A percentile compares a stretch with the other conserved stretches of the same genome.
Conservation (phyloP, 1,140 invertebrate species). For the Sweltsa coloradensis region DNA sequence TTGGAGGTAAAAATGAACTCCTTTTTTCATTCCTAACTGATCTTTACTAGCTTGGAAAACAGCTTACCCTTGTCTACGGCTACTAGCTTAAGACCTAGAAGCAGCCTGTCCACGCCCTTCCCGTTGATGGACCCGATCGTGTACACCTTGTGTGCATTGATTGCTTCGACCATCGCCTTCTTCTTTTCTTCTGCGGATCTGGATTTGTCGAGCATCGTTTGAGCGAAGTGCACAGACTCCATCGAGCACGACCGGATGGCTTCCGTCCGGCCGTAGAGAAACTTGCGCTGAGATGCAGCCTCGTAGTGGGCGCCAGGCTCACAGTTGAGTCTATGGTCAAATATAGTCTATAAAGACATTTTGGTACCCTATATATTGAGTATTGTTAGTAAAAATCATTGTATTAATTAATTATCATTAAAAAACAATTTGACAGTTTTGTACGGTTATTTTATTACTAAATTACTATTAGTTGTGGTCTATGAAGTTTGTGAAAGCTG, state of each 20-base stretch:
- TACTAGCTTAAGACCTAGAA: conserved; percentile 72
- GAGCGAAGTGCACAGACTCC: conserved; percentile 65
- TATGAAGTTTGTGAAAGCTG: too few relatives aligned
- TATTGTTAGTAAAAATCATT: too few relatives aligned
- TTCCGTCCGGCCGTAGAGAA: conserved; percentile 71
- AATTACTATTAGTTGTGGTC: too few relatives aligned
- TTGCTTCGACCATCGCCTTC: conserved; percentile 51
- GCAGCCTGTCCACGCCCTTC: conserved; percentile 70
- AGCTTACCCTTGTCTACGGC: conserved; percentile 61
- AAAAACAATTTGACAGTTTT: too few relatives aligned
- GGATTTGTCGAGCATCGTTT: conserved; percentile 43
- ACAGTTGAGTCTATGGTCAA: conserved; percentile 49
- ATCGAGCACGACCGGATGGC: conserved; percentile 78
- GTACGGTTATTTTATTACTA: too few relatives aligned
- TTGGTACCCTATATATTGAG: too few relatives aligned
- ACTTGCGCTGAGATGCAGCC: conserved; percentile 71
- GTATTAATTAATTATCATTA: too few relatives aligned
- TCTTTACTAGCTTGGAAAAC: too few relatives aligned
- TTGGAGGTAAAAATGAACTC: too few relatives aligned
- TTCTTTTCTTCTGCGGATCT: conserved; percentile 37
- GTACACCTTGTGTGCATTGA: conserved; percentile 69
- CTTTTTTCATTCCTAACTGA: too few relatives aligned
- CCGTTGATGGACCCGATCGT: conserved; percentile 58
- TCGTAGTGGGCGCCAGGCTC: conserved; percentile 76
- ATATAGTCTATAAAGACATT: too few relatives aligned